These are phyloP conservation scores for Aegypius monachus DNA, from an alignment of 2,113 vertebrate species.

Conservation along the genomic window DNA sequence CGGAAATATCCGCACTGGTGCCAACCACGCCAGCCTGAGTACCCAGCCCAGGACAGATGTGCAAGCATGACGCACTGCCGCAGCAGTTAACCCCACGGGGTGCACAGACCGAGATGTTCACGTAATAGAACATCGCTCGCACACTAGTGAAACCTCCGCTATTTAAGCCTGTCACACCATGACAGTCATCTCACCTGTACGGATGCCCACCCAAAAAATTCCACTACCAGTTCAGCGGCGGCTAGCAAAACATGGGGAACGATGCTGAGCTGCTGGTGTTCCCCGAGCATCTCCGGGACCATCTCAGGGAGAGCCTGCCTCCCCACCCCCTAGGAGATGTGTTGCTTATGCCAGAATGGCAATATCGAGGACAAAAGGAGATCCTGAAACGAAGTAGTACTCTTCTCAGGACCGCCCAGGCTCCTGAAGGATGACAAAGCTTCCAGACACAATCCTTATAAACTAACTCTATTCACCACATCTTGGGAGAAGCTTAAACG, in stretches of 20 bases:
- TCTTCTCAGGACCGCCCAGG: background rate
- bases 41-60: background rate
- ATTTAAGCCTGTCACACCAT: background rate
- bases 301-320: accelerated
- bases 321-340: background rate
- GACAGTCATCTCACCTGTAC: background rate
- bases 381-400: background rate
- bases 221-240: background rate
- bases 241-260: accelerated
- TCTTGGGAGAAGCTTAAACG: background rate
- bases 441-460: background rate
- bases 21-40: background rate
- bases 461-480: background rate
- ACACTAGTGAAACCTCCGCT: background rate
- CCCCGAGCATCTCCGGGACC: background rate
- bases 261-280: background rate
- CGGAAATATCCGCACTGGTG: background rate
- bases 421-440: background rate
- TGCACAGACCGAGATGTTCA: accelerated
- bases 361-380: background rate
- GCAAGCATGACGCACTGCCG: accelerated
- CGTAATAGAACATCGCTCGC: accelerated
- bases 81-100: background rate
- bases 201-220: background rate
- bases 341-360: background rate